Evolutionary conservation across 2,113 vertebrate species (phyloP).

Genomic region (Amphiprion percula): DNA sequence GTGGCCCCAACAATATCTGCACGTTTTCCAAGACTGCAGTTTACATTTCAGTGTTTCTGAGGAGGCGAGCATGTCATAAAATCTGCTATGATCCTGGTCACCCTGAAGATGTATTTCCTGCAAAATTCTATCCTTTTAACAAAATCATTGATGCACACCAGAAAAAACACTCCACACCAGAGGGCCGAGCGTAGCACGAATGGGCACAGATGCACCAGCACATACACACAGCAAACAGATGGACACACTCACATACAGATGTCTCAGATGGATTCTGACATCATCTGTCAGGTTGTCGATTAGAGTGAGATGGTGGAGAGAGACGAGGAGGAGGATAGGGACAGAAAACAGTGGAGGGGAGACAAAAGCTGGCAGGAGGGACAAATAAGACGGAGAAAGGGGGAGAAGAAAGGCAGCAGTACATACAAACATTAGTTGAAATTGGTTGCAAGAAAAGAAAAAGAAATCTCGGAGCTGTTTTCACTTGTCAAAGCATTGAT

Average conservation of each 20-base stretch:
- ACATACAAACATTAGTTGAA: no score
- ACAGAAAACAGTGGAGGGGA: background rate
- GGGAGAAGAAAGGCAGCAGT: background rate
- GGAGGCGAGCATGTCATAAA: conserved; percentile 25
- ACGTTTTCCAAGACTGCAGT: background rate
- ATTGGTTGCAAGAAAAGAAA: no score
- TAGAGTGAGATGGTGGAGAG: conserved; percentile 6
- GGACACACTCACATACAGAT: conserved; percentile 33
- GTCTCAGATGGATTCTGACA: conserved; percentile 33
- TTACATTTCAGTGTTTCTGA: conserved; percentile 10
- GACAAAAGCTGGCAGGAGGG: background rate
- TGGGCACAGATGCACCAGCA: conserved; percentile 1
- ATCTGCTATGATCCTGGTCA: background rate
- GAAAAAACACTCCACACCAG: background rate
- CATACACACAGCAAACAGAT: conserved; percentile 51
- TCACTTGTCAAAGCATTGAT: no score
- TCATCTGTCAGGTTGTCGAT: conserved; percentile 29
- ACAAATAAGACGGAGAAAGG: background rate
- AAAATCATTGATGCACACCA: conserved; percentile 1
- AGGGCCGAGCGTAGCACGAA: background rate
- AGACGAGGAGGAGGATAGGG: no score
- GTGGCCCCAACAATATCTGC: conserved; percentile 35
- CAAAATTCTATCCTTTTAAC: background rate
- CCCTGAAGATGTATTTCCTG: background rate
- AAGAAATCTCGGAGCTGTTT: no score